Conservation (phyloP, 2,113 vertebrate genomes). For the Choloepus hoffmanni region DNA sequence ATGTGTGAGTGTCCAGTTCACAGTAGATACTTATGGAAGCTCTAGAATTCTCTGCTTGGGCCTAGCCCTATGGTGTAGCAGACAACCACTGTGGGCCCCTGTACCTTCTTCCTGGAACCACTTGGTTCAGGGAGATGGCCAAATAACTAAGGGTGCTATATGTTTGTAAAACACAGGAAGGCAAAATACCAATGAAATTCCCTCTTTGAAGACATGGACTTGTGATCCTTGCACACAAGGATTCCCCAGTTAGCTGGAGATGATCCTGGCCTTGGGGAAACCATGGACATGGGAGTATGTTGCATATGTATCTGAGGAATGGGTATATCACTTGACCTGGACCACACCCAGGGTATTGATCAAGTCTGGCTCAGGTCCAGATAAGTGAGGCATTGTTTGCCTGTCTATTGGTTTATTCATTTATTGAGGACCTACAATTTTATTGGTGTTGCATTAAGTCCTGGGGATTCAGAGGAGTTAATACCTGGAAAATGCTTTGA, state of each 20-base stretch:
- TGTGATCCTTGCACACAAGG: neutral
- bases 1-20: neutral
- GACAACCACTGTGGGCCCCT: neutral
- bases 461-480: neutral
- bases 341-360: neutral
- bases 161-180: neutral
- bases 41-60: neutral
- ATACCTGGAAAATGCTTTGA: slow-evolving; percentile 14
- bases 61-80: neutral
- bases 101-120: neutral
- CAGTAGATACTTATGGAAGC: neutral
- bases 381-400: neutral
- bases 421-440: neutral
- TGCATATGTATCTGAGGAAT: neutral
- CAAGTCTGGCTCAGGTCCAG: neutral
- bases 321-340: neutral
- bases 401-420: slow-evolving; percentile 17
- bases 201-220: neutral
- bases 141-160: neutral
- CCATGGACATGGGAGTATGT: too few species aligned
- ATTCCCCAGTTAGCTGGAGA: neutral
- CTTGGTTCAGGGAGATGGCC: neutral
- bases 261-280: neutral
- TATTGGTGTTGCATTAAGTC: neutral
- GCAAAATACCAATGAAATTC: neutral